Evolutionary conservation across 2,113 vertebrate genomes (phyloP).

Genomic region (Trogon melanurus): DNA sequence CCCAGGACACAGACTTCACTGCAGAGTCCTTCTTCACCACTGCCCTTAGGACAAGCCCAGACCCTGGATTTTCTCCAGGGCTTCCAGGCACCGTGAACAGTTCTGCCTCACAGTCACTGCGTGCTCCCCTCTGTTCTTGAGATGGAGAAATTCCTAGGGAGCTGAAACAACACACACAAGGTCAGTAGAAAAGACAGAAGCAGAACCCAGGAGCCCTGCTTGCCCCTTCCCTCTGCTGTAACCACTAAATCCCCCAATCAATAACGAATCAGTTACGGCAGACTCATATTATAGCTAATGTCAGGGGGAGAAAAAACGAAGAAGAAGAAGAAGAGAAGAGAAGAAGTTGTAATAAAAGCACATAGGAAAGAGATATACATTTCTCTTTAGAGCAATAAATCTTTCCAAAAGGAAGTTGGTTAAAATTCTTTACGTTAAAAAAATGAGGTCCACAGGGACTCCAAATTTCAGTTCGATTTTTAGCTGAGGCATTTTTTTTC

Average conservation of each 20-base stretch:
- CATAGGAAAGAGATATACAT: conserved; percentile 76
- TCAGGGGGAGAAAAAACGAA: conserved; percentile 57
- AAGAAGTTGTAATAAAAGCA: conserved; percentile 76
- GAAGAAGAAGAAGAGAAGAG: neutral
- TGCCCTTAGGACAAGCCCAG: neutral
- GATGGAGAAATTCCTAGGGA: neutral
- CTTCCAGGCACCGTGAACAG: neutral
- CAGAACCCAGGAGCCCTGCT: neutral
- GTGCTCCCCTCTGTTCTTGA: neutral
- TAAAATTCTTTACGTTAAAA: conserved; percentile 82
- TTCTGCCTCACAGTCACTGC: neutral
- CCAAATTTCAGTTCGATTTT: conserved; percentile 84
- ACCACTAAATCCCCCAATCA: conserved; percentile 73
- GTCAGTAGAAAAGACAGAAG: conserved; percentile 20
- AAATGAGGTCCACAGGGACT: conserved; percentile 77
- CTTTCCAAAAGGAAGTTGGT: conserved; percentile 77
- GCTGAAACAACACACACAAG: neutral
- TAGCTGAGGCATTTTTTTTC: conserved; percentile 80
- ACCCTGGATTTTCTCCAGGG: neutral
- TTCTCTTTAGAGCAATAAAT: conserved; percentile 77
- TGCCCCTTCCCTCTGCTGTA: conserved; percentile 16
- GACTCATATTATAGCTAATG: conserved; percentile 72
- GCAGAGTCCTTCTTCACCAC: neutral
- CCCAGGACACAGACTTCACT: neutral
- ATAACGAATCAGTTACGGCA: conserved; percentile 67